phyloP scores from a whole-genome alignment of 1,140 invertebrate species.

The Musca domestica region DNA sequence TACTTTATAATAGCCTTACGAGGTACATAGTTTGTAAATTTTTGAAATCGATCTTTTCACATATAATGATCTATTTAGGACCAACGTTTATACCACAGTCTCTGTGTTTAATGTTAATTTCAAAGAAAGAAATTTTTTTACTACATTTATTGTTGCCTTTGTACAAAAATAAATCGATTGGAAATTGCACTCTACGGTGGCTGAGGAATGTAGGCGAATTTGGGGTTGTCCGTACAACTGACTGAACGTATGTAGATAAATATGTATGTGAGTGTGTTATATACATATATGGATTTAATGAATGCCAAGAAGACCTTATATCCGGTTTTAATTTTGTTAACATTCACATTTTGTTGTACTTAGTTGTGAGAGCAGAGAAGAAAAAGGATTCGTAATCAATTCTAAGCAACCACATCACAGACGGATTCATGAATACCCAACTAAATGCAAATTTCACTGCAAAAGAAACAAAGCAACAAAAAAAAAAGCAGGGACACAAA shows the following conservation, averaged over 20 bases:
- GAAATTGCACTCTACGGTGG: not conserved
- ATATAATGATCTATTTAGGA: too few relatives aligned
- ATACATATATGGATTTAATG: not conserved
- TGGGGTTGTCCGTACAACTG: not conserved
- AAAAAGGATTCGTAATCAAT: slow-evolving; percentile 21
- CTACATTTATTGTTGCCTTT: not conserved
- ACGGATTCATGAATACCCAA: not conserved
- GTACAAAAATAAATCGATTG: slow-evolving; percentile 14
- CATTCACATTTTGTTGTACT: not conserved
- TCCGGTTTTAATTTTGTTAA: slow-evolving; percentile 17
- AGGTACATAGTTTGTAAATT: too few relatives aligned
- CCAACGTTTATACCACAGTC: too few relatives aligned
- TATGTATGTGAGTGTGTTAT: not conserved
- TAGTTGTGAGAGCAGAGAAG: not conserved
- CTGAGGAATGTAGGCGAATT: not conserved
- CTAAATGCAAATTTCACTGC: not conserved
- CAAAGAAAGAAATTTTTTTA: too few relatives aligned
- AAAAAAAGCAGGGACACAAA: not conserved
- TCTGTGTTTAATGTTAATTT: too few relatives aligned
- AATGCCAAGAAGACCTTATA: slow-evolving; percentile 4
- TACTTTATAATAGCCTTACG: too few relatives aligned
- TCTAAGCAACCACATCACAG: slow-evolving; percentile 21
- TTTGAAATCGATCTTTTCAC: too few relatives aligned
- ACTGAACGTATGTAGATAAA: not conserved
- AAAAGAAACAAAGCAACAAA: not conserved